phyloP scores from a whole-genome alignment of 1,140 invertebrate species.

The Cyclargus thomasi region DNA sequence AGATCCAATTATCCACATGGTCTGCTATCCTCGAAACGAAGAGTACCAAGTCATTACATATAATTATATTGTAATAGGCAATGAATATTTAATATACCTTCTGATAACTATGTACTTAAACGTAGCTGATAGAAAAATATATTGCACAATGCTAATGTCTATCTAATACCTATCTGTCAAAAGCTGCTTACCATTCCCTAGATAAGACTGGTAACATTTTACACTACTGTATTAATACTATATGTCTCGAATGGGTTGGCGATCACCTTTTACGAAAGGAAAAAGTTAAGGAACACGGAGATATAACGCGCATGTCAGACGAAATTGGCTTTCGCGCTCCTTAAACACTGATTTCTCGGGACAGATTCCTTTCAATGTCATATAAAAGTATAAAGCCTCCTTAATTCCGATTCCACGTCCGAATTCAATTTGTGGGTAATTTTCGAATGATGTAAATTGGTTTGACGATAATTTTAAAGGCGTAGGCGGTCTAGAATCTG shows the following conservation, averaged over 20 bases:
- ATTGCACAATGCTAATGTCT: no score
- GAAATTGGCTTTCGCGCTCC: slow-evolving; percentile 8
- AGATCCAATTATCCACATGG: no score
- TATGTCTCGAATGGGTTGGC: background rate
- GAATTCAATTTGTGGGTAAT: slow-evolving; percentile 7
- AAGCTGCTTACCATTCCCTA: no score
- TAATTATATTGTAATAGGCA: no score
- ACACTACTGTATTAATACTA: background rate
- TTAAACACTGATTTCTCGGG: slow-evolving; percentile 11
- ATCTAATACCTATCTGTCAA: no score
- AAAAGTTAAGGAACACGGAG: background rate
- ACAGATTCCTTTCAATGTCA: background rate
- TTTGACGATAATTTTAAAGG: background rate
- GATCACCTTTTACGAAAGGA: background rate
- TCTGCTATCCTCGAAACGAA: no score
- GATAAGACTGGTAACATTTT: no score
- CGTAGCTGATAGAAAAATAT: no score
- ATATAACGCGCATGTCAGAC: slow-evolving; percentile 4
- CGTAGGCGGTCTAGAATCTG: background rate
- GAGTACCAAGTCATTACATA: no score
- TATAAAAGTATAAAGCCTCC: background rate
- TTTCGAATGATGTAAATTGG: background rate
- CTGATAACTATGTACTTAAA: no score
- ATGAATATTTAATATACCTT: no score
- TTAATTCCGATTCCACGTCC: background rate